Evolutionary conservation across 1,140 invertebrate genomes (phyloP), one percentile per base, ranked within the genome.

Genomic region (Orchestia grillus): DNA sequence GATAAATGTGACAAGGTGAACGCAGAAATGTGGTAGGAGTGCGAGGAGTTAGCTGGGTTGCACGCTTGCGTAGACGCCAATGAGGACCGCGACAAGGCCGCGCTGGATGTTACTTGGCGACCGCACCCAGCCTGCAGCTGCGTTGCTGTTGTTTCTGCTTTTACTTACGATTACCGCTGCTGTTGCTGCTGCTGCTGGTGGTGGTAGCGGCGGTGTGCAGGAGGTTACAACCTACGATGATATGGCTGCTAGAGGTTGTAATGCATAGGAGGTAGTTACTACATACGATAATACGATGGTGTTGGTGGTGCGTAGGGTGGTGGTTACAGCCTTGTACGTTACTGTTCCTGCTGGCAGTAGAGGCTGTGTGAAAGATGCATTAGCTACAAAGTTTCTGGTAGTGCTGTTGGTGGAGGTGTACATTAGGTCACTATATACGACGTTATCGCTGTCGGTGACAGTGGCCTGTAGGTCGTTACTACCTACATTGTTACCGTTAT

Each of bases 101-200:
- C 40, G 43, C 44, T 44, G 44, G 0, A 45, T 94, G 92, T 94
- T 94, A 47, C 92, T 94, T 6, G 44, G 36, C 44, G 92, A 94
- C 92, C 44, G 44, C 92, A 94, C 92, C 92, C 92, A 40, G 43
- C 41, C 92, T 94, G 28, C 23, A 42, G n/a, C 88, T 87, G 41
- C 15, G n/a, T 42, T 41, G 88, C 88, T 42, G 88, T 15, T 44
- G 11, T 90, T 77, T 16, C n/a, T 90, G 88, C 11, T 90, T 41
- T 43, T 90, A 40, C 4, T n/a, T 6, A 28, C 28, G 36, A 11
- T 90, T 8, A 41, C 88, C 42, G 41, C 88, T 90, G 41, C 88
- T 77, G 62, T 28, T 23, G 62, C 62, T 19, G 11, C 28, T 77
- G 11, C 36, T 77, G 36, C 62, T 77, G 62, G 62, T 77, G 1